Conservation (phyloP, 2,113 vertebrate genomes). For the Sciurus niger region DNA sequence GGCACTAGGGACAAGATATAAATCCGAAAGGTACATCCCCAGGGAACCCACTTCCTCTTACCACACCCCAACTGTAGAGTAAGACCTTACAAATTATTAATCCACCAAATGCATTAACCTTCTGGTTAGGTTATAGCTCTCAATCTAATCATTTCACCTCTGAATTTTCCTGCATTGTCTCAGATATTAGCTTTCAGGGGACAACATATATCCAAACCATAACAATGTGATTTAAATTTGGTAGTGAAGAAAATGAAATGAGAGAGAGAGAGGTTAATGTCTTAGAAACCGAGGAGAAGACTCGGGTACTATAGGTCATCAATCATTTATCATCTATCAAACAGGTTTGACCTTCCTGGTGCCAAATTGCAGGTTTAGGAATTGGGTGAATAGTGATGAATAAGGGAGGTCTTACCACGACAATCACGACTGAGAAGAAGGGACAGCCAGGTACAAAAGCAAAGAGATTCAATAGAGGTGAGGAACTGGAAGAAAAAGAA, state of each 20-base stretch:
- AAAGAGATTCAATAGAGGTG: background rate
- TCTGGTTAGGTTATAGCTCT: too few relatives aligned
- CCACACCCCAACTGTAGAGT: too few relatives aligned
- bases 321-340: slow-evolving; percentile 1
- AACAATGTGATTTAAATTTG: background rate
- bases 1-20: too few relatives aligned
- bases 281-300: background rate
- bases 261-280: background rate
- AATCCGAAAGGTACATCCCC: too few relatives aligned
- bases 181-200: too few relatives aligned
- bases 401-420: background rate
- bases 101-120: too few relatives aligned
- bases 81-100: too few relatives aligned
- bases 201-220: too few relatives aligned
- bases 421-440: background rate
- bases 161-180: too few relatives aligned
- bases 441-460: background rate
- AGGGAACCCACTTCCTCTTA: too few relatives aligned
- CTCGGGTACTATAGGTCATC: background rate
- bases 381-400: background rate
- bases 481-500: background rate
- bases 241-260: background rate
- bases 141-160: too few relatives aligned
- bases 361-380: background rate
- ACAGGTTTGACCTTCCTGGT: background rate